A percentile compares a stretch with the other conserved stretches of the same genome.
phyloP scores from a whole-genome alignment of 2,113 vertebrate genomes.

The Motacilla tschutschensis region DNA sequence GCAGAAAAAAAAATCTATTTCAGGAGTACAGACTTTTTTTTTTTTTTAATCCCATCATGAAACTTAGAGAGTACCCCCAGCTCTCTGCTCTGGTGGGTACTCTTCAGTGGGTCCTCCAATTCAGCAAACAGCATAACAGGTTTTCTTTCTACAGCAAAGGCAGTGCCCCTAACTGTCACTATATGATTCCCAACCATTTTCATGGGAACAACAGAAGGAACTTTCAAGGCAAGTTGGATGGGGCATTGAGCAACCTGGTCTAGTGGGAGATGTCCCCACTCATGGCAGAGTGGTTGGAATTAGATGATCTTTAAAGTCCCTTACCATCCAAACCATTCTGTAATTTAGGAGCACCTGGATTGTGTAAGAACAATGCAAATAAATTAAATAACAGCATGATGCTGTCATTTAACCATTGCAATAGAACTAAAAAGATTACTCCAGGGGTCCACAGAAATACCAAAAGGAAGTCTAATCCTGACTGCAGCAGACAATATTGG shows the following conservation, averaged over 20 bases:
- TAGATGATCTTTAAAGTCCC: not conserved
- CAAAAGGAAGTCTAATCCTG: not conserved
- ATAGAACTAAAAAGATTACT: not conserved
- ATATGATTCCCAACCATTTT: not conserved
- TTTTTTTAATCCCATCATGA: not conserved
- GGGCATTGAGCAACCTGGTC: too few species aligned
- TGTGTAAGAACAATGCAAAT: not conserved
- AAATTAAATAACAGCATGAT: not conserved
- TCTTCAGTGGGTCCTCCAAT: not conserved
- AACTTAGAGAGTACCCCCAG: not conserved
- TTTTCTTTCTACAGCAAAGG: not conserved
- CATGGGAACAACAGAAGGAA: not conserved
- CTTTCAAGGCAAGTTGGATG: not conserved
- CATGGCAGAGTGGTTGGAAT: not conserved
- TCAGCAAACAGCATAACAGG: not conserved
- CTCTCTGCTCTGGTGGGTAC: not conserved
- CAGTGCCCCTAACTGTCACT: not conserved
- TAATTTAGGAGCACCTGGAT: not conserved
- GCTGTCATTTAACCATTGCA: not conserved
- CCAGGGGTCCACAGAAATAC: not conserved
- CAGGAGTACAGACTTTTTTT: not conserved
- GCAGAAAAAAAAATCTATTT: not conserved
- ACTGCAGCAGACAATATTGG: not conserved
- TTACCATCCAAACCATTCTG: not conserved
- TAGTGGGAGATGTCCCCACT: not conserved